Conservation (phyloP, 2,888 invertebrate species). For the Molorchus minor region DNA sequence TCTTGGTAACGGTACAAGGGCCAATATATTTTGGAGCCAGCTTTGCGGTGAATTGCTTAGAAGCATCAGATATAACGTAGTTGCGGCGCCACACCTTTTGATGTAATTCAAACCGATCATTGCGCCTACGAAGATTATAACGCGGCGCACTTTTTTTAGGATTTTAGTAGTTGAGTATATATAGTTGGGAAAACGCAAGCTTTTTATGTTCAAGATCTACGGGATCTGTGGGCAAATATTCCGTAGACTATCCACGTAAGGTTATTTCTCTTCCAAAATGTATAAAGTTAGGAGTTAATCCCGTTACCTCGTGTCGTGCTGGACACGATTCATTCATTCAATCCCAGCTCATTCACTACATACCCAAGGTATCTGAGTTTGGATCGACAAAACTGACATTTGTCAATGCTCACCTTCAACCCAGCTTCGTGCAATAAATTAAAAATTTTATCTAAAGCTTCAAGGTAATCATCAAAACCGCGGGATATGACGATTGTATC, state of each 20-base stretch:
- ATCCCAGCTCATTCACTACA: slow-evolving; percentile 27
- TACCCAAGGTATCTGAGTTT: slow-evolving; percentile 28
- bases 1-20: background rate
- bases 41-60: slow-evolving; percentile 38
- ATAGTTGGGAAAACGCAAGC: slow-evolving; percentile 5
- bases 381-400: slow-evolving; percentile 30
- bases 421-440: too few species aligned
- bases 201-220: background rate
- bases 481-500: too few species aligned
- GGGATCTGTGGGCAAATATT: background rate
- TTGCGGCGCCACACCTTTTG: slow-evolving; percentile 18
- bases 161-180: background rate
- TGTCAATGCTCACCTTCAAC: slow-evolving; percentile 28
- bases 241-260: slow-evolving; percentile 22
- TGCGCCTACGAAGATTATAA: slow-evolving; percentile 18
- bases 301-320: slow-evolving; percentile 36
- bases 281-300: slow-evolving; percentile 32
- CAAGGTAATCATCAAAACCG: too few species aligned
- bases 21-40: slow-evolving; percentile 29
- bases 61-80: slow-evolving; percentile 35
- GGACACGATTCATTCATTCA: slow-evolving; percentile 38
- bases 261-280: slow-evolving; percentile 36
- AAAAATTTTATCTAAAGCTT: background rate
- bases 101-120: slow-evolving; percentile 4
- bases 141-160: slow-evolving; percentile 17